These are phyloP conservation scores for Zosterops pallidus DNA, from an alignment of 2,113 vertebrate genomes.

Conservation along the genomic window DNA sequence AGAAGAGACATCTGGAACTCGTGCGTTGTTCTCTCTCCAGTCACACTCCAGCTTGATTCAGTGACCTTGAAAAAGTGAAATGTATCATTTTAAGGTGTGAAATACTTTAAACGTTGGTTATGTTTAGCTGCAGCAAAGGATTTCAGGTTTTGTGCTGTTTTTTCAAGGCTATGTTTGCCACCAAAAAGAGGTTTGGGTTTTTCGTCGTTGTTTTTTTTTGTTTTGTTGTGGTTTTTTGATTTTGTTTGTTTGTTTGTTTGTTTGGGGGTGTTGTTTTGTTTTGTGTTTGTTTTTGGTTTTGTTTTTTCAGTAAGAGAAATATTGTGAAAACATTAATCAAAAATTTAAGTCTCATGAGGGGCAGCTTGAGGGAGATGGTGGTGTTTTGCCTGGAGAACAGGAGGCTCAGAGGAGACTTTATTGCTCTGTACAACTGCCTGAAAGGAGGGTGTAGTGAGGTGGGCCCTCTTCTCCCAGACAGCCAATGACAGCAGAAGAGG, in stretches of 20 bases:
- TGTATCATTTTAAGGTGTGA: neutral
- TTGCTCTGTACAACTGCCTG: no score
- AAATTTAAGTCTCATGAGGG: no score
- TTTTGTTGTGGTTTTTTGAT: neutral
- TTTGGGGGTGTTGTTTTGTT: neutral
- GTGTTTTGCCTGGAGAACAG: no score
- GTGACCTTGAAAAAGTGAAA: neutral
- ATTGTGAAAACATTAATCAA: no score
- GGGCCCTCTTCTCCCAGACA: no score
- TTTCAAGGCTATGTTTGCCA: neutral
- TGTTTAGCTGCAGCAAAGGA: neutral
- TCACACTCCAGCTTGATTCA: neutral
- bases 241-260: no score
- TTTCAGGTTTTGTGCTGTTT: neutral
- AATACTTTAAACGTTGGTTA: neutral
- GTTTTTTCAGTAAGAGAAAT: no score
- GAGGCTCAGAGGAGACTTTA: no score
- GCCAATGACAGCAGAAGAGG: no score
- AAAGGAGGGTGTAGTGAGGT: no score
- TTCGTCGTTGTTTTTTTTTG: neutral
- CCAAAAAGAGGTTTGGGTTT: neutral
- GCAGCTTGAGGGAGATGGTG: no score
- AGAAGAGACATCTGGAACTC: neutral
- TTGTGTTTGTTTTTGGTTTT: no score
- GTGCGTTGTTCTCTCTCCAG: neutral